Percentiles rank a stretch among this genome's conserved stretches.
phyloP scores from a whole-genome alignment of 2,113 vertebrate genomes.

The Colossoma macropomum region DNA sequence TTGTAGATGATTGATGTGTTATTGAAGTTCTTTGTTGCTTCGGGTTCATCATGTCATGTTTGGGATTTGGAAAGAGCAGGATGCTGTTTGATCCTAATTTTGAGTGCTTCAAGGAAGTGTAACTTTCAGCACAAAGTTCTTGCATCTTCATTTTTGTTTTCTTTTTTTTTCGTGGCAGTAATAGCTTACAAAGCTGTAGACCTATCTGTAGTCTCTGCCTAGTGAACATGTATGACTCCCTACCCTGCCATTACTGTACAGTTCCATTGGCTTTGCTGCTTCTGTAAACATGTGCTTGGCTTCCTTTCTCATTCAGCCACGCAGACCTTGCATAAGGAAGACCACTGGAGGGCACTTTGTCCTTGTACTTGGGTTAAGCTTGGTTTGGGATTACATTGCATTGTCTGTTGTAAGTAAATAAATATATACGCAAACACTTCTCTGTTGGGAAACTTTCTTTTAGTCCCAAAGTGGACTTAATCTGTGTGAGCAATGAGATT shows the following conservation, averaged over 20 bases:
- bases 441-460: neutral
- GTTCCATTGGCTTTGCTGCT: neutral
- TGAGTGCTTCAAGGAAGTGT: neutral
- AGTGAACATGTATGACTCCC: neutral
- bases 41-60: neutral
- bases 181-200: neutral
- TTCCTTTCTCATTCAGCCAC: neutral
- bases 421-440: neutral
- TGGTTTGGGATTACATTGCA: conserved; percentile 10
- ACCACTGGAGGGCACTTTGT: neutral
- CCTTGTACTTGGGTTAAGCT: neutral
- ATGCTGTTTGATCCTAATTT: neutral
- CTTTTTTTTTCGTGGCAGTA: neutral
- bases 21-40: conserved; percentile 6
- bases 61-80: neutral
- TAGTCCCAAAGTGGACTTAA: neutral
- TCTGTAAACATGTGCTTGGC: conserved; percentile 21
- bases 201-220: conserved; percentile 2
- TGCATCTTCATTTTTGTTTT: neutral
- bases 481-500: neutral
- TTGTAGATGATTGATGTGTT: conserved; percentile 39
- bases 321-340: neutral
- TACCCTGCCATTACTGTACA: conserved; percentile 13
- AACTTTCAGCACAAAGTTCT: conserved; percentile 3
- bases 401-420: conserved; percentile 20